Conservation (phyloP, 2,888 invertebrate genomes). For the Vesta saturnalis region DNA sequence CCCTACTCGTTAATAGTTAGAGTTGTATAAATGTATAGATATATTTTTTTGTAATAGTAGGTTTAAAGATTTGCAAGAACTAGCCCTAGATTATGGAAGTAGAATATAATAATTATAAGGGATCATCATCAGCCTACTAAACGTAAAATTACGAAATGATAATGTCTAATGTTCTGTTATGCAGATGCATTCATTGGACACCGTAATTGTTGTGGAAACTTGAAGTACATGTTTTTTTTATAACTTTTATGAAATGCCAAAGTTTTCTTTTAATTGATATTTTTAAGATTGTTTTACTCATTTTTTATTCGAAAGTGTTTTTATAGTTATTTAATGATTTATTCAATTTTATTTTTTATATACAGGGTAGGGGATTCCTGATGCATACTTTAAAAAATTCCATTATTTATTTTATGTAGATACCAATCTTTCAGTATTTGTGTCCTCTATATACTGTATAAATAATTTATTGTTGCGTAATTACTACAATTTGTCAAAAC, state of each 20-base stretch:
- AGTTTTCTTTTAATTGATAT: neutral
- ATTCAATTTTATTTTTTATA: too few species aligned
- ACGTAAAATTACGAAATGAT: neutral
- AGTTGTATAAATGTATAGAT: constrained; percentile 38
- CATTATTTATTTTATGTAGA: too few species aligned
- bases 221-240: neutral
- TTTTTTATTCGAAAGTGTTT: too few species aligned
- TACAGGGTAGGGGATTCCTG: too few species aligned
- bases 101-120: constrained; percentile 3
- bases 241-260: neutral
- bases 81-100: neutral
- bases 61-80: neutral
- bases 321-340: too few species aligned
- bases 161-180: neutral
- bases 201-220: neutral
- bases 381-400: too few species aligned
- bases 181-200: too few species aligned
- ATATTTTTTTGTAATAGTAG: constrained; percentile 40
- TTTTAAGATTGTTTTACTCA: too few species aligned
- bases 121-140: neutral
- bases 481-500: neutral
- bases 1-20: constrained; percentile 19
- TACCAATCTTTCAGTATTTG: too few species aligned
- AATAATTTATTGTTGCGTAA: too few species aligned
- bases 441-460: too few species aligned